Evolutionary conservation across 2,113 vertebrate species (phyloP).

Genomic region (Ciconia stormi): DNA sequence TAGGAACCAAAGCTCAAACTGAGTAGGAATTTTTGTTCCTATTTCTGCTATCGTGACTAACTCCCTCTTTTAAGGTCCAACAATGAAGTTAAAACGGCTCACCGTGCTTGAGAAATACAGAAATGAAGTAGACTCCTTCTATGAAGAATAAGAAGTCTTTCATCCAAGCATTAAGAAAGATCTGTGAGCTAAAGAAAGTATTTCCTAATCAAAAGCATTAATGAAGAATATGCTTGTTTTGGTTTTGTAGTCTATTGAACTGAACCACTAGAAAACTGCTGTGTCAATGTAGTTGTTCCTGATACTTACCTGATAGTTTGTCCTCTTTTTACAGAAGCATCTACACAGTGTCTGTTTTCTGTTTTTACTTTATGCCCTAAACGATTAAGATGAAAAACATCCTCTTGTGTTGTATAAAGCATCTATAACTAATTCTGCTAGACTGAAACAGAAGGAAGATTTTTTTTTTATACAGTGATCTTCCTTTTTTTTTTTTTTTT

Average conservation of each 20-base stretch:
- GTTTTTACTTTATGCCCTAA: not conserved
- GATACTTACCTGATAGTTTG: not conserved
- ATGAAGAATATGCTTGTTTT: not conserved
- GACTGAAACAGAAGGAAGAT: not conserved
- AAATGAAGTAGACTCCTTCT: conserved; percentile 78
- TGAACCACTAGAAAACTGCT: not conserved
- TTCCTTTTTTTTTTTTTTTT: not conserved
- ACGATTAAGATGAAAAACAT: not conserved
- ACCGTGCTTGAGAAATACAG: conserved; percentile 80
- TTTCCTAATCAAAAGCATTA: conserved; percentile 4
- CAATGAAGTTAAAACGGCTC: conserved; percentile 85
- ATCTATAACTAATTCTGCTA: not conserved
- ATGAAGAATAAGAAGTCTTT: conserved; percentile 52
- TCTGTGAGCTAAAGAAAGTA: not conserved
- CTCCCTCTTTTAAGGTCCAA: conserved; percentile 77
- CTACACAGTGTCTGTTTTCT: not conserved
- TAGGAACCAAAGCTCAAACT: not conserved
- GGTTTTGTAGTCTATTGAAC: not conserved
- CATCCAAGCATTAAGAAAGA: not conserved
- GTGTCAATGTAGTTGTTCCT: not conserved
- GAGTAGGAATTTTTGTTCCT: not conserved
- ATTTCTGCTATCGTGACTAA: not conserved
- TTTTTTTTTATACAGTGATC: not conserved
- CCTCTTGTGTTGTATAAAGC: not conserved
- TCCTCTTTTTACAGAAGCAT: not conserved